Evolutionary conservation across 2,113 vertebrate species (phyloP).

Genomic region (Apteryx owenii): DNA sequence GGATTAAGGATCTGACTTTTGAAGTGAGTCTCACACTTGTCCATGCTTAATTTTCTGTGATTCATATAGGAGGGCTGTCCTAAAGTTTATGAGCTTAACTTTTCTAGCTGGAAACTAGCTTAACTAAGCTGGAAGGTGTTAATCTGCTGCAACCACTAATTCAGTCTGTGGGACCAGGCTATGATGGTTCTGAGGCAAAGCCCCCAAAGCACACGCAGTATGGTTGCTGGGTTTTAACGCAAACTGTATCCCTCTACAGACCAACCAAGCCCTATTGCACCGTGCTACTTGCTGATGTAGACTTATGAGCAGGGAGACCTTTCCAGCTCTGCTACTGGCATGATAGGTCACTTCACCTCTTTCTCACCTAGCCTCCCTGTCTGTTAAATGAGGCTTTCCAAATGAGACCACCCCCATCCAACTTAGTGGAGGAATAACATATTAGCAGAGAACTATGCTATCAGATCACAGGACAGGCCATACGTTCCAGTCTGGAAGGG

Average conservation of each 20-base stretch:
- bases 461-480: accelerated
- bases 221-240: background rate
- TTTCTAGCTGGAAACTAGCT: background rate
- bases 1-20: background rate
- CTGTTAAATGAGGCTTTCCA: background rate
- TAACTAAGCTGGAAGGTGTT: background rate
- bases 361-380: background rate
- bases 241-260: background rate
- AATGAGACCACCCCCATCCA: background rate
- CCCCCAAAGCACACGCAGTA: background rate
- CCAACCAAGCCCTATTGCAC: background rate
- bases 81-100: background rate
- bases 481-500: background rate
- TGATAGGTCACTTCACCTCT: background rate
- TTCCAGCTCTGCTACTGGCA: background rate
- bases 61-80: background rate
- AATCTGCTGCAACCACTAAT: background rate
- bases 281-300: background rate
- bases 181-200: background rate
- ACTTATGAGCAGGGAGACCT: background rate
- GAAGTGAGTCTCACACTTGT: background rate
- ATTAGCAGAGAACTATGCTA: background rate
- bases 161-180: accelerated
- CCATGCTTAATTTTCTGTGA: background rate
- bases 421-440: background rate